phyloP scores from a whole-genome alignment of 2,888 invertebrate species.

The Hemistola chrysoprasaria region DNA sequence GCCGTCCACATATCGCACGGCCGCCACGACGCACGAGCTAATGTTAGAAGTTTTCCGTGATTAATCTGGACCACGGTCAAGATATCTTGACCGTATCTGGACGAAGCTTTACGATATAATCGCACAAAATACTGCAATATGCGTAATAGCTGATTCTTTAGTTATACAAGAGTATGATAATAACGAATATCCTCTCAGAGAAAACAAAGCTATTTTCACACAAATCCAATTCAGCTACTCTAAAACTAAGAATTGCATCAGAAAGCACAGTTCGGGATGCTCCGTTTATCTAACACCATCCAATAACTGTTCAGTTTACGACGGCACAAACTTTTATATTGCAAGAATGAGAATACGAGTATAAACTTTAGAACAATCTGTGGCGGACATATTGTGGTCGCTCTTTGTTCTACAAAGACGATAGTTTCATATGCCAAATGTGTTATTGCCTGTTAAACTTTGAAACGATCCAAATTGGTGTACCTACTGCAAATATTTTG shows the following conservation, averaged over 20 bases:
- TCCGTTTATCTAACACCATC: conserved; percentile 26
- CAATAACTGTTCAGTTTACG: conserved; percentile 33
- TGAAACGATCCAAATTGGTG: conserved; percentile 1
- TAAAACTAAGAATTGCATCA: neutral
- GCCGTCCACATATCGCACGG: too few species aligned
- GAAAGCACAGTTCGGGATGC: neutral
- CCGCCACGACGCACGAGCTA: too few species aligned
- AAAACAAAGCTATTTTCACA: too few species aligned
- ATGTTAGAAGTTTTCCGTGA: too few species aligned
- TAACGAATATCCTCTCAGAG: too few species aligned
- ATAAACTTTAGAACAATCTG: conserved; percentile 25
- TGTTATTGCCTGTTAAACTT: conserved; percentile 16
- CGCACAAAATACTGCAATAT: too few species aligned
- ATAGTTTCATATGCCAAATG: conserved; percentile 16
- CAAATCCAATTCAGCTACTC: neutral
- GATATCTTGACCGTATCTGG: too few species aligned
- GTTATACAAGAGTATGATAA: too few species aligned
- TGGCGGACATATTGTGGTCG: conserved; percentile 16
- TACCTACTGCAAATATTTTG: neutral
- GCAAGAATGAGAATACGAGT: conserved; percentile 6
- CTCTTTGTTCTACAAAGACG: conserved; percentile 13
- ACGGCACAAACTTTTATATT: conserved; percentile 32
- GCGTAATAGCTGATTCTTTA: too few species aligned
- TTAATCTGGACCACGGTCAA: too few species aligned
- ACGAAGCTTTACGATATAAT: too few species aligned